phyloP scores from a whole-genome alignment of 2,888 invertebrate genomes.

The Cybosia mesomella region DNA sequence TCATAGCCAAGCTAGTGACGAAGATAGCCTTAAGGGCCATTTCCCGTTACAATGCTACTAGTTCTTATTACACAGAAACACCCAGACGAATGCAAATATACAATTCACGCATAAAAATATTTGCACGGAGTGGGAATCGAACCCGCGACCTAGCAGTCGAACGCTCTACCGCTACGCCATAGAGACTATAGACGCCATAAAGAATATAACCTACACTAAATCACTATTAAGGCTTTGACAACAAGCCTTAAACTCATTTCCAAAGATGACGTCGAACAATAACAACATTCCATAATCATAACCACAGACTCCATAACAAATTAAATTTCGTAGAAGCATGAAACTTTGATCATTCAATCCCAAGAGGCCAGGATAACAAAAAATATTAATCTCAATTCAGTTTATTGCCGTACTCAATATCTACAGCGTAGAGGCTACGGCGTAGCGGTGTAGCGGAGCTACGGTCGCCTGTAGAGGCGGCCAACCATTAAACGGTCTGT shows the following conservation, averaged over 20 bases:
- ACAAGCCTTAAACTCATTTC: neutral
- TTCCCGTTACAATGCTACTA: too few species aligned
- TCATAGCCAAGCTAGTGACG: too few species aligned
- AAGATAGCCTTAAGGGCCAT: too few species aligned
- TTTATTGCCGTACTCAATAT: constrained; percentile 42
- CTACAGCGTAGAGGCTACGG: constrained; percentile 53
- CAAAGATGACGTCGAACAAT: neutral
- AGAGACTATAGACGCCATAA: neutral
- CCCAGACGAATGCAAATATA: too few species aligned
- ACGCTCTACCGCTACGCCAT: too few species aligned
- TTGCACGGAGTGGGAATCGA: too few species aligned
- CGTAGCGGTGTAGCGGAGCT: constrained; percentile 35
- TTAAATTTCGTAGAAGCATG: constrained; percentile 20
- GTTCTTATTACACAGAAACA: too few species aligned
- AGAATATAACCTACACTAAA: neutral
- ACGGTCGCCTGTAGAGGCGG: constrained; percentile 61
- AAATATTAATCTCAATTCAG: constrained; percentile 41
- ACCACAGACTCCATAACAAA: constrained; percentile 15
- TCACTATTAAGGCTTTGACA: neutral
- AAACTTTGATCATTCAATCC: constrained; percentile 36
- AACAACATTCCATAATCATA: constrained; percentile 16
- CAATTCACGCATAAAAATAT: too few species aligned
- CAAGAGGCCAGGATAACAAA: constrained; percentile 30
- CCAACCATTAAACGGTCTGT: constrained; percentile 63
- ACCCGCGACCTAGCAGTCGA: too few species aligned